phyloP scores from a whole-genome alignment of 2,797 vertebrate genomes.

The Scolopax rusticola region DNA sequence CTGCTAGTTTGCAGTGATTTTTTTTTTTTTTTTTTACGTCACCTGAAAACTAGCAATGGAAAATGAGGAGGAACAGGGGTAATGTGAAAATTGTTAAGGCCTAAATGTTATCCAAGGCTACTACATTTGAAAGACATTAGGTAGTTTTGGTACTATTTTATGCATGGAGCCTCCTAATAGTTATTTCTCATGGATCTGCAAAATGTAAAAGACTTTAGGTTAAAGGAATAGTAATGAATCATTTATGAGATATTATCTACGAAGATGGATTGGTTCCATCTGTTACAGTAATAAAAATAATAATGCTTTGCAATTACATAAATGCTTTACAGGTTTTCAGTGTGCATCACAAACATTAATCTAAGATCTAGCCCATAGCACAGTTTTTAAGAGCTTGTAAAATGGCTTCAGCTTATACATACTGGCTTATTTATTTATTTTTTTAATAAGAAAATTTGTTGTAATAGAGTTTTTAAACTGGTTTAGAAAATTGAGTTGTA shows the following conservation, averaged over 20 bases:
- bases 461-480: constrained; percentile 17
- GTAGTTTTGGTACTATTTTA: constrained; percentile 60
- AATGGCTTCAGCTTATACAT: constrained; percentile 34
- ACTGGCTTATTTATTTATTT: constrained; percentile 59
- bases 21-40: background rate
- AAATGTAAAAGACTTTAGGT: constrained; percentile 79
- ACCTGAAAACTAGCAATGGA: background rate
- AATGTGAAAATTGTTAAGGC: background rate
- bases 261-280: constrained; percentile 81
- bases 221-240: constrained; percentile 81
- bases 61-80: background rate
- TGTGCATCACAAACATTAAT: constrained; percentile 74
- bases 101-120: background rate
- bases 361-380: constrained; percentile 69
- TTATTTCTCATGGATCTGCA: constrained; percentile 79
- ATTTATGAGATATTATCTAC: constrained; percentile 83
- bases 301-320: constrained; percentile 76
- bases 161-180: constrained; percentile 71
- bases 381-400: constrained; percentile 65
- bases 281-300: constrained; percentile 79
- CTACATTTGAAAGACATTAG: constrained; percentile 38
- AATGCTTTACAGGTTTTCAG: constrained; percentile 72
- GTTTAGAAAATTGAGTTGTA: constrained; percentile 28
- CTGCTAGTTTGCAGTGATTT: background rate
- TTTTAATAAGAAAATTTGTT: constrained; percentile 40